Conservation (phyloP, 2,888 invertebrate species). For the Nymphalis c-album region DNA sequence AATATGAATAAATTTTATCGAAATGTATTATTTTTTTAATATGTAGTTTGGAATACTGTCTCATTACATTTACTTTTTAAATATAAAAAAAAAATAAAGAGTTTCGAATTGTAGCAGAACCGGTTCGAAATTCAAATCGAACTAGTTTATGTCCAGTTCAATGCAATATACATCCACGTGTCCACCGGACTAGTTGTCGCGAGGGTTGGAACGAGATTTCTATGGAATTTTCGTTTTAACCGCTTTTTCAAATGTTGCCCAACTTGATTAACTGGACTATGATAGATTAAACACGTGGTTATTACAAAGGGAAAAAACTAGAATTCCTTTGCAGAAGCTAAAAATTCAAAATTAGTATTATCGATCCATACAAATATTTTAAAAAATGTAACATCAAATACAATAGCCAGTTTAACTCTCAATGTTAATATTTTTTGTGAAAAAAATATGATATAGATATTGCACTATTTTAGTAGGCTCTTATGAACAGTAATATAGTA, state of each 20-base stretch:
- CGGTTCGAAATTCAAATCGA: constrained; percentile 41
- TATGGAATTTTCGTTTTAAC: constrained; percentile 47
- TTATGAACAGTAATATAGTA: too few species aligned
- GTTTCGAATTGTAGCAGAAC: constrained; percentile 45
- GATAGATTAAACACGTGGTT: constrained; percentile 27
- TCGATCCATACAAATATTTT: too few species aligned
- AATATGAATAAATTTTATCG: neutral
- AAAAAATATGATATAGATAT: too few species aligned
- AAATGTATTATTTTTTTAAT: neutral
- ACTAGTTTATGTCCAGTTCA: constrained; percentile 38
- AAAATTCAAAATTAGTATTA: too few species aligned
- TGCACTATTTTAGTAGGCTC: too few species aligned
- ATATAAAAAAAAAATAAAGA: constrained; percentile 38
- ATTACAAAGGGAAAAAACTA: neutral
- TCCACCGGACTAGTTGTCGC: constrained; percentile 38
- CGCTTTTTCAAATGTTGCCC: constrained; percentile 41
- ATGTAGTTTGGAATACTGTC: neutral
- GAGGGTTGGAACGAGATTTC: constrained; percentile 51
- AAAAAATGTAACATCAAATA: too few species aligned
- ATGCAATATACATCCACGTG: constrained; percentile 40
- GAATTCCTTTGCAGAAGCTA: too few species aligned
- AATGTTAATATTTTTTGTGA: too few species aligned
- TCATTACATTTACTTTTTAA: neutral
- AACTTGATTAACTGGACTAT: constrained; percentile 35
- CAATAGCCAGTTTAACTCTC: too few species aligned